Evolutionary conservation across 1,140 invertebrate species (phyloP).

Genomic region (Eurosta solidaginis): DNA sequence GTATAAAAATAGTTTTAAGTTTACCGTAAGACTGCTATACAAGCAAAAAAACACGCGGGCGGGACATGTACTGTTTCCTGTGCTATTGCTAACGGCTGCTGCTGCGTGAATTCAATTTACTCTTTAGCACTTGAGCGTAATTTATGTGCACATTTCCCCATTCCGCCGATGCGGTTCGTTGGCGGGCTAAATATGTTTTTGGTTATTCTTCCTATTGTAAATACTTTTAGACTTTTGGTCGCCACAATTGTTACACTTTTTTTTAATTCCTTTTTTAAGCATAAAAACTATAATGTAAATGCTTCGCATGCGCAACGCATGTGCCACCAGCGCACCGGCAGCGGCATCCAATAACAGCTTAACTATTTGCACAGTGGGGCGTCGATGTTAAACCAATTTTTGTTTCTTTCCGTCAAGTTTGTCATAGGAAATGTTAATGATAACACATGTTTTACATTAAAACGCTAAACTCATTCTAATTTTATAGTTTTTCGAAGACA

Average conservation of each 20-base stretch:
- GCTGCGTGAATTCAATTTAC: conserved; percentile 9
- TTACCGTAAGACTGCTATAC: conserved; percentile 27
- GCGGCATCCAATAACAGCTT: background rate
- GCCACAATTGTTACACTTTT: background rate
- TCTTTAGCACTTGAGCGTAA: conserved; percentile 13
- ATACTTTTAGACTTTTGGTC: conserved; percentile 20
- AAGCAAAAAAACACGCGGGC: background rate
- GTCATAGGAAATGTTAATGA: background rate
- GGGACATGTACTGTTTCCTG: conserved; percentile 6
- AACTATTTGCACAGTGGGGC: background rate
- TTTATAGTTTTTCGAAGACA: no score
- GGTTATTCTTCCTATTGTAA: background rate
- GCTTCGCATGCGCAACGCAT: conserved; percentile 51
- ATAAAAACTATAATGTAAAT: background rate
- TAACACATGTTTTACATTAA: background rate
- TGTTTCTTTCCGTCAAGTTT: background rate
- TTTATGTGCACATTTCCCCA: conserved; percentile 9
- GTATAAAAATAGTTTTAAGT: conserved; percentile 30
- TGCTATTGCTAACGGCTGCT: background rate
- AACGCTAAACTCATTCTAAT: background rate
- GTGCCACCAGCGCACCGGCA: conserved; percentile 36
- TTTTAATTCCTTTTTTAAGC: background rate
- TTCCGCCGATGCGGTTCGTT: conserved; percentile 11
- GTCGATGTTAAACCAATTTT: background rate
- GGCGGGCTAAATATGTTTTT: background rate